These are phyloP conservation scores for Argentina silus DNA, from an alignment of 2,797 vertebrate genomes.

Conservation along the genomic window DNA sequence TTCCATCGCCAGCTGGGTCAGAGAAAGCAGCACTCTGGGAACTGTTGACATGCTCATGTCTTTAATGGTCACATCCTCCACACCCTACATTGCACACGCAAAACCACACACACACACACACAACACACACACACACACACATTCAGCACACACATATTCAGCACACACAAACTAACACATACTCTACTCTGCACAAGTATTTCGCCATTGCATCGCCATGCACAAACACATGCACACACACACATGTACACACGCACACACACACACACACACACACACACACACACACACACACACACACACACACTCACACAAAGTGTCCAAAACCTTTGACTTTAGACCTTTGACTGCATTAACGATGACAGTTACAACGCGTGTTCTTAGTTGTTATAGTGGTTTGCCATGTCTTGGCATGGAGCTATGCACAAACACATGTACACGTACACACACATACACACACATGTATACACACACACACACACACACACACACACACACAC, in stretches of 20 bases:
- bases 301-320: slow-evolving; percentile 17
- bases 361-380: no score
- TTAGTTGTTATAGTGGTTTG: no score
- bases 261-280: slow-evolving; percentile 3
- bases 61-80: slow-evolving; percentile 79
- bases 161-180: slow-evolving; percentile 16
- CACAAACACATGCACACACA: slow-evolving; percentile 55
- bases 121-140: slow-evolving; percentile 51
- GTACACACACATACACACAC: not conserved
- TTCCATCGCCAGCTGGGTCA: slow-evolving; percentile 76
- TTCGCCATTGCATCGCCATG: not conserved
- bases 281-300: slow-evolving; percentile 20
- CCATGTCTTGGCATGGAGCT: no score
- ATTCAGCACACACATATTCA: slow-evolving; percentile 2
- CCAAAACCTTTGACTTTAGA: no score
- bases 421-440: slow-evolving; percentile 55
- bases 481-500: slow-evolving; percentile 15
- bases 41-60: slow-evolving; percentile 78
- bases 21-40: slow-evolving; percentile 77
- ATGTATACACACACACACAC: slow-evolving; percentile 10
- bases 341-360: no score
- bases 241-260: not conserved
- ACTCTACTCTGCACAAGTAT: not conserved
- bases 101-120: slow-evolving; percentile 1
- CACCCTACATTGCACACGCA: slow-evolving; percentile 51